These are phyloP conservation scores for Gryllus bimaculatus DNA, from an alignment of 1,140 invertebrate species.

Conservation along the genomic window DNA sequence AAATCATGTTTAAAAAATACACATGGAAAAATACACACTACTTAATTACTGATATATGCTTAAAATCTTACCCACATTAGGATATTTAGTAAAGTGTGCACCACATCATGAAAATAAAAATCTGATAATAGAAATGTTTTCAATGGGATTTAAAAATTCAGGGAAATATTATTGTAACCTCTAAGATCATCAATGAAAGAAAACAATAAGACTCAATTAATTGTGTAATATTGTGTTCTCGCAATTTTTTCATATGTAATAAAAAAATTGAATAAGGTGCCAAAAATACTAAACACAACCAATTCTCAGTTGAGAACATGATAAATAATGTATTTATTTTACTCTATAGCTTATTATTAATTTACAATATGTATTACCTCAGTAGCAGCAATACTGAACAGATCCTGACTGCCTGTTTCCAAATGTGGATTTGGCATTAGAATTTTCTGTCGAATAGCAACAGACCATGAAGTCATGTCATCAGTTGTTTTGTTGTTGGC, in stretches of 20 bases:
- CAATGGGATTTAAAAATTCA: too few species aligned
- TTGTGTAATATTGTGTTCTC: neutral
- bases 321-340: too few species aligned
- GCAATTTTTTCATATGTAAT: neutral
- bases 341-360: neutral
- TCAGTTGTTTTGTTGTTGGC: neutral
- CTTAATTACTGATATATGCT: too few species aligned
- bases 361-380: slow-evolving; percentile 25
- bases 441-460: slow-evolving; percentile 33
- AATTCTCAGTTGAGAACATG: neutral
- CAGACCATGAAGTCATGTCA: slow-evolving; percentile 33
- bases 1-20: too few species aligned
- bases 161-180: too few species aligned
- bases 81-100: too few species aligned
- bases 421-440: slow-evolving; percentile 40
- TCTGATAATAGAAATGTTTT: too few species aligned
- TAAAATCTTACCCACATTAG: too few species aligned
- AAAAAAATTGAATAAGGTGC: neutral
- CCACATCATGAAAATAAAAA: too few species aligned
- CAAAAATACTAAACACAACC: neutral
- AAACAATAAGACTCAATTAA: neutral
- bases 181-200: too few species aligned
- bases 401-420: slow-evolving; percentile 37
- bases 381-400: slow-evolving; percentile 35
- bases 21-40: too few species aligned